phyloP scores from a whole-genome alignment of 2,797 vertebrate genomes.

The Pitangus sulphuratus region DNA sequence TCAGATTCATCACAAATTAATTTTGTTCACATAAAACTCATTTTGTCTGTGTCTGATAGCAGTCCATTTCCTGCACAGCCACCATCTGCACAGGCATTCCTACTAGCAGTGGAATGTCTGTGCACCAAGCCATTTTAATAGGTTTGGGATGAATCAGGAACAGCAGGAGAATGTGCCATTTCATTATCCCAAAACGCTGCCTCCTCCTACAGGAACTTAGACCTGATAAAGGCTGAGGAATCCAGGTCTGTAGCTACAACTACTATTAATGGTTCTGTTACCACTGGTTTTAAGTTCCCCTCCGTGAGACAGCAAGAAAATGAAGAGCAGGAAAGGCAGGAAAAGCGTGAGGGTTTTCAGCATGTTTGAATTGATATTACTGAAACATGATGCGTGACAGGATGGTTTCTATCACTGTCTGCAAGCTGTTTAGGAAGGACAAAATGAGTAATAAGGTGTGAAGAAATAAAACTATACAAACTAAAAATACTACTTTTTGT shows the following conservation, averaged over 20 bases:
- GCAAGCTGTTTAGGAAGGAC: neutral
- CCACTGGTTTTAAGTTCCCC: neutral
- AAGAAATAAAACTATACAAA: neutral
- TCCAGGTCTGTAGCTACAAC: neutral
- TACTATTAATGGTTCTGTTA: neutral
- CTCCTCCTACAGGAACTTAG: neutral
- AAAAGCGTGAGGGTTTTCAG: neutral
- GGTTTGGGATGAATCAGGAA: neutral
- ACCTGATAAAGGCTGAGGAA: neutral
- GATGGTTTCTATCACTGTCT: neutral
- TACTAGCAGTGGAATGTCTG: neutral
- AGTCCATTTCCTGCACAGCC: neutral
- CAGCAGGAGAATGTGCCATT: neutral
- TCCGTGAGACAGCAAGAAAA: neutral
- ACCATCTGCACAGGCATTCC: accelerated
- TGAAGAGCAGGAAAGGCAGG: neutral
- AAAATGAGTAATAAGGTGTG: neutral
- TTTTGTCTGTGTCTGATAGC: neutral
- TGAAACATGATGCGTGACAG: accelerated
- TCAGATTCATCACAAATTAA: neutral
- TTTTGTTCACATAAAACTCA: neutral
- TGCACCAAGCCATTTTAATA: neutral
- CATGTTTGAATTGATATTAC: neutral
- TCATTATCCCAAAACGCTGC: neutral
- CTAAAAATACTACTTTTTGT: neutral